Percentiles rank a stretch among this genome's conserved stretches.
Conservation (phyloP, 53 echinoderm and acorn worm species). For the Henricia sp. region DNA sequence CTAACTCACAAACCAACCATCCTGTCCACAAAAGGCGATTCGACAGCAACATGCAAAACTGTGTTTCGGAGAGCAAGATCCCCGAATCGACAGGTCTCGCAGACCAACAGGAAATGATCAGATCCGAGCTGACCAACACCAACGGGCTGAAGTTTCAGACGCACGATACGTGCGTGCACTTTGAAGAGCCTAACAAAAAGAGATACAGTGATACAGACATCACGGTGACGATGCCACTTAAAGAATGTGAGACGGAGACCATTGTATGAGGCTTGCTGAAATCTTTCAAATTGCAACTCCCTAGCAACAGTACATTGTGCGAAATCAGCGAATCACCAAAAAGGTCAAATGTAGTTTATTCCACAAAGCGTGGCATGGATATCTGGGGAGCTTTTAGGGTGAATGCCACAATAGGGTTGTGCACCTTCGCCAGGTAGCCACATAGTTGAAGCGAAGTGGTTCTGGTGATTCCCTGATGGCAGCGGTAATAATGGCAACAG, state of each 20-base stretch:
- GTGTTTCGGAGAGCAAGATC: conserved; percentile 47
- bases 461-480: too few species aligned
- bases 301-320: neutral
- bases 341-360: too few species aligned
- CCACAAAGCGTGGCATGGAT: too few species aligned
- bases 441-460: too few species aligned
- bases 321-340: too few species aligned
- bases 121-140: conserved; percentile 50
- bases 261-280: conserved; percentile 43
- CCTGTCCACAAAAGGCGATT: conserved; percentile 11
- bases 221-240: conserved; percentile 35
- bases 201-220: conserved; percentile 57
- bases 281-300: neutral
- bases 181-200: conserved; percentile 52
- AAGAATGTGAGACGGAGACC: conserved; percentile 45
- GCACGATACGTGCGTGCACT: conserved; percentile 23
- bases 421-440: too few species aligned
- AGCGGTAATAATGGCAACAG: too few species aligned
- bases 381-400: too few species aligned
- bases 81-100: conserved; percentile 27
- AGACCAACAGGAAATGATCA: conserved; percentile 32
- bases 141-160: conserved; percentile 50
- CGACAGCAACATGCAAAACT: conserved; percentile 51
- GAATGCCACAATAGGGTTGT: too few species aligned
- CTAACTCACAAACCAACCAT: conserved; percentile 1